Conservation (phyloP, 2,113 vertebrate genomes). For the Bagarius yarrelli region DNA sequence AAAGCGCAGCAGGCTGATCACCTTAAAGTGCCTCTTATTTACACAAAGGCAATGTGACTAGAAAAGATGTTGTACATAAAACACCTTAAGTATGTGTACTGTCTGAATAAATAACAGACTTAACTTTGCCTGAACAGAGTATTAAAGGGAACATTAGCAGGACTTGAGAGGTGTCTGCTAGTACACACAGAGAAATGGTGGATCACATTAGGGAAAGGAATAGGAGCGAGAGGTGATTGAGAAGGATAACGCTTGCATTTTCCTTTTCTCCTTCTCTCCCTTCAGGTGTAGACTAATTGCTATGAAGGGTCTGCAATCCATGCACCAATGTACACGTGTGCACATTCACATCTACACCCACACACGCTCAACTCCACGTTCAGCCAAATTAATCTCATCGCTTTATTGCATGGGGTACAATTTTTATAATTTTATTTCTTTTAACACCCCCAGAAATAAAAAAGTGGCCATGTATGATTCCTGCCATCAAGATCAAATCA, state of each 20-base stretch:
- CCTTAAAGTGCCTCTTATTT: slow-evolving; percentile 73
- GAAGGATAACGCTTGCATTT: slow-evolving; percentile 50
- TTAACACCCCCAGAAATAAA: slow-evolving; percentile 26
- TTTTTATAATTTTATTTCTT: slow-evolving; percentile 57
- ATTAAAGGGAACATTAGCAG: slow-evolving; percentile 74
- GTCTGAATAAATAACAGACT: slow-evolving; percentile 75
- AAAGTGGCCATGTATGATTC: slow-evolving; percentile 41
- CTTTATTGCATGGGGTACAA: slow-evolving; percentile 53
- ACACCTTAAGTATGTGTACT: slow-evolving; percentile 72
- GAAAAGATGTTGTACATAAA: slow-evolving; percentile 83
- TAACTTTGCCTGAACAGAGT: slow-evolving; percentile 73
- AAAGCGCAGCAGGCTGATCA: background rate
- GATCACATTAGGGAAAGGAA: slow-evolving; percentile 59
- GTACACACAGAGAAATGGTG: slow-evolving; percentile 61
- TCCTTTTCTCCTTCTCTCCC: slow-evolving; percentile 29
- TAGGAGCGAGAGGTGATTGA: slow-evolving; percentile 58
- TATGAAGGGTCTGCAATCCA: slow-evolving; percentile 49
- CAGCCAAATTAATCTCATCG: slow-evolving; percentile 56
- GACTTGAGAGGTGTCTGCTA: slow-evolving; percentile 61
- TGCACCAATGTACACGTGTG: slow-evolving; percentile 33
- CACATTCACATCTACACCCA: slow-evolving; percentile 41
- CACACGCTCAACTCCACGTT: slow-evolving; percentile 26
- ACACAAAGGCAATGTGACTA: slow-evolving; percentile 79
- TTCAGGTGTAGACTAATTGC: slow-evolving; percentile 53
- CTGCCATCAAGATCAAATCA: slow-evolving; percentile 46